Evolutionary conservation across 2,797 vertebrate species (phyloP).

Genomic region (Vipera ursinii): DNA sequence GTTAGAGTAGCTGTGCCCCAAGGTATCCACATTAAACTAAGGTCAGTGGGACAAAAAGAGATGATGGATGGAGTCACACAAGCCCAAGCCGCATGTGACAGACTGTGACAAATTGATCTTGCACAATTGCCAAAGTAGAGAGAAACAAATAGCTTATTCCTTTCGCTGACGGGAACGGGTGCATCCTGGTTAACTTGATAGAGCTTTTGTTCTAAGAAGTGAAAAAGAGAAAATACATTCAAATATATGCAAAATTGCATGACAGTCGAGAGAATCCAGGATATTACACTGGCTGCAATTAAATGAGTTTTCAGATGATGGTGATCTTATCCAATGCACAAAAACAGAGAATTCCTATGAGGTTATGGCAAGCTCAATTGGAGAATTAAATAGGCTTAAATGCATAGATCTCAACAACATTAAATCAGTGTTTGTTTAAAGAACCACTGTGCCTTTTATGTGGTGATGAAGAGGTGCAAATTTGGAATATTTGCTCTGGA

Average conservation of each 20-base stretch:
- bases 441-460: not conserved
- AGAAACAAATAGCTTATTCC: not conserved
- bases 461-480: not conserved
- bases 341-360: not conserved
- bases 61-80: constrained; percentile 8
- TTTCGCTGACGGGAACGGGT: not conserved
- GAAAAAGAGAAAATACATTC: not conserved
- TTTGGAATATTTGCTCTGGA: not conserved
- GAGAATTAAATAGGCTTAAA: not conserved
- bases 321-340: not conserved
- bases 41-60: not conserved
- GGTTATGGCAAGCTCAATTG: not conserved
- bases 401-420: not conserved
- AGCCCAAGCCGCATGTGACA: constrained; percentile 8
- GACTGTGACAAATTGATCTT: constrained; percentile 8
- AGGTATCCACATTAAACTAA: not conserved
- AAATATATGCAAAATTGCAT: not conserved
- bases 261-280: not conserved
- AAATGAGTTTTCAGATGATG: not conserved
- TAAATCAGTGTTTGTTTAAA: not conserved
- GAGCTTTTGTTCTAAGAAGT: not conserved
- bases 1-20: not conserved
- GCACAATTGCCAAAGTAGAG: not conserved
- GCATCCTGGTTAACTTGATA: not conserved
- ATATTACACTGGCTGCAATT: not conserved